Evolutionary conservation across 2,113 vertebrate species (phyloP).

Genomic region (Emydocephalus ijimae): DNA sequence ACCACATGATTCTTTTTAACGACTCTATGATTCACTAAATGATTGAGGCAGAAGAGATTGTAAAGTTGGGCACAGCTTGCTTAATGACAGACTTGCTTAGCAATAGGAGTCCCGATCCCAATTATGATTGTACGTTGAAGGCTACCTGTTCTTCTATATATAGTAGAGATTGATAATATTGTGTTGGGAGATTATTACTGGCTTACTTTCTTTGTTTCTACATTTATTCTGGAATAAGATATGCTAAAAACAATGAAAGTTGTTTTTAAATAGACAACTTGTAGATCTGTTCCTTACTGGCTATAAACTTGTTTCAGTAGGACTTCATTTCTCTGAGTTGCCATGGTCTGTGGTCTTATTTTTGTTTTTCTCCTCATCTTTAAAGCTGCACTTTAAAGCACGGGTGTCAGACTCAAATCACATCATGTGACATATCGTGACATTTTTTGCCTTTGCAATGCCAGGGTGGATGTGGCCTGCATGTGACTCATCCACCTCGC

Average conservation of each 20-base stretch:
- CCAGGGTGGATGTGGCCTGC: too few species aligned
- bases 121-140: background rate
- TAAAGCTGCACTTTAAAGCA: background rate
- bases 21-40: background rate
- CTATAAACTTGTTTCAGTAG: background rate
- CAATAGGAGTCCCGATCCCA: background rate
- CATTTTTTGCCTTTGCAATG: too few species aligned
- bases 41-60: background rate
- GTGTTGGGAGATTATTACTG: background rate
- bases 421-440: too few species aligned
- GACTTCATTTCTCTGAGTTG: background rate
- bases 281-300: background rate
- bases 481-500: too few species aligned
- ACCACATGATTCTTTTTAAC: background rate
- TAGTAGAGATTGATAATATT: background rate
- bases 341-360: background rate
- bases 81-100: background rate
- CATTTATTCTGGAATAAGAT: background rate
- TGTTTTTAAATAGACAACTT: background rate
- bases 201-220: background rate
- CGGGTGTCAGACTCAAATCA: too few species aligned
- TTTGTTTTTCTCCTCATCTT: background rate
- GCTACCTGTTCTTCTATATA: background rate
- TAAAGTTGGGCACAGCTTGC: background rate
- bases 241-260: background rate